Conservation (phyloP, 1,140 invertebrate species). For the Cotesia chilonis region DNA sequence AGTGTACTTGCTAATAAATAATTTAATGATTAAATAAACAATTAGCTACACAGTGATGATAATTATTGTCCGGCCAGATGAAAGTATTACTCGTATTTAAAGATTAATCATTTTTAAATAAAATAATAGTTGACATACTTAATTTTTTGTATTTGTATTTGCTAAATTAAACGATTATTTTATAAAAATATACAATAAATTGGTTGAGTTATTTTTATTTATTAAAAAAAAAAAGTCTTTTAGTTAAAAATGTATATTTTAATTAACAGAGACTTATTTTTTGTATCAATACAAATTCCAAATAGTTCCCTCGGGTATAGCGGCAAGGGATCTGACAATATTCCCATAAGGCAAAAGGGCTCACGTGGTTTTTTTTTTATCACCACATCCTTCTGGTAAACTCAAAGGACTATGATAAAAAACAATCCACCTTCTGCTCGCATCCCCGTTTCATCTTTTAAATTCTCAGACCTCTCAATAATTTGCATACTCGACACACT, state of each 20-base stretch:
- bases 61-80: slow-evolving; percentile 18
- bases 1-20: too few relatives aligned
- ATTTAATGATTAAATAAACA: too few relatives aligned
- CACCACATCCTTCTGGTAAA: slow-evolving; percentile 41
- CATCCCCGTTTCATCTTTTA: slow-evolving; percentile 38
- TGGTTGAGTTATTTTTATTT: too few relatives aligned
- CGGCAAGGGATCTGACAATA: slow-evolving; percentile 7
- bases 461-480: slow-evolving; percentile 47
- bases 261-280: background rate
- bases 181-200: background rate
- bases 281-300: too few relatives aligned
- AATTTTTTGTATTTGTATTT: slow-evolving; percentile 32
- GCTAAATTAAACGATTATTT: background rate
- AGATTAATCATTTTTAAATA: slow-evolving; percentile 40
- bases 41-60: background rate
- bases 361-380: slow-evolving; percentile 46
- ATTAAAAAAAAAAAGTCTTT: background rate
- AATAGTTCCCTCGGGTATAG: slow-evolving; percentile 20
- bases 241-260: background rate
- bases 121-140: slow-evolving; percentile 25
- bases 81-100: slow-evolving; percentile 51
- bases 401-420: slow-evolving; percentile 42
- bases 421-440: slow-evolving; percentile 43
- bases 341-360: slow-evolving; percentile 35
- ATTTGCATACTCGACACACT: slow-evolving; percentile 49